A percentile compares a stretch with the other conserved stretches of the same genome.
Conservation (phyloP, 2,113 vertebrate species). For the Rutilus rutilus region DNA sequence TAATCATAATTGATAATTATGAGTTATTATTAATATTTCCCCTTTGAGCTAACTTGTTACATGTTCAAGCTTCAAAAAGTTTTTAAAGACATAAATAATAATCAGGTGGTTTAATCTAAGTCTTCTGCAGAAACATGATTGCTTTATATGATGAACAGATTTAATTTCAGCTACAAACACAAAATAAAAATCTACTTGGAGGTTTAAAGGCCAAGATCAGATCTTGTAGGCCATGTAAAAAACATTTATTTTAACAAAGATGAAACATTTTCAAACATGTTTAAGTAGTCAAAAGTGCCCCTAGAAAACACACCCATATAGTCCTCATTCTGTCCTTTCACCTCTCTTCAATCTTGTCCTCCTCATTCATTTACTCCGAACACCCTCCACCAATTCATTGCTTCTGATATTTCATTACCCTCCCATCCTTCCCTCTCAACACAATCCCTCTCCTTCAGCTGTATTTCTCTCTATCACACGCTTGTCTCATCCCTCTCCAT, state of each 20-base stretch:
- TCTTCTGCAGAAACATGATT: too few relatives aligned
- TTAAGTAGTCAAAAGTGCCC: not conserved
- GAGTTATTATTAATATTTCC: too few relatives aligned
- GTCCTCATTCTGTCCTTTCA: not conserved
- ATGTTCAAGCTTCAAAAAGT: too few relatives aligned
- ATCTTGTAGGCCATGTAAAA: not conserved
- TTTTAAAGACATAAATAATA: too few relatives aligned
- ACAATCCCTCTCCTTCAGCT: not conserved
- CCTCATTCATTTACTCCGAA: not conserved
- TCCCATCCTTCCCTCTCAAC: not conserved
- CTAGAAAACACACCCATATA: not conserved
- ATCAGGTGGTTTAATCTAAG: too few relatives aligned
- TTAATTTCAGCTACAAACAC: too few relatives aligned
- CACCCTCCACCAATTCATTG: not conserved
- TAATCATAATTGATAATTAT: too few relatives aligned
- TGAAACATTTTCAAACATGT: not conserved
- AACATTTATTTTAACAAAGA: not conserved
- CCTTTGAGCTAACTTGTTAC: too few relatives aligned
- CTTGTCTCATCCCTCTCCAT: not conserved
- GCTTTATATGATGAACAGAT: too few relatives aligned
- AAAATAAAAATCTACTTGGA: too few relatives aligned
- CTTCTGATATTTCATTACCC: not conserved
- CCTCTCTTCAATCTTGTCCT: not conserved
- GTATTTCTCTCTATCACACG: not conserved
- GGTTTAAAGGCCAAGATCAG: not conserved